Percentiles rank a stretch among this genome's conserved stretches.
phyloP scores from a whole-genome alignment of 2,113 vertebrate species.

The Pitta sordida region DNA sequence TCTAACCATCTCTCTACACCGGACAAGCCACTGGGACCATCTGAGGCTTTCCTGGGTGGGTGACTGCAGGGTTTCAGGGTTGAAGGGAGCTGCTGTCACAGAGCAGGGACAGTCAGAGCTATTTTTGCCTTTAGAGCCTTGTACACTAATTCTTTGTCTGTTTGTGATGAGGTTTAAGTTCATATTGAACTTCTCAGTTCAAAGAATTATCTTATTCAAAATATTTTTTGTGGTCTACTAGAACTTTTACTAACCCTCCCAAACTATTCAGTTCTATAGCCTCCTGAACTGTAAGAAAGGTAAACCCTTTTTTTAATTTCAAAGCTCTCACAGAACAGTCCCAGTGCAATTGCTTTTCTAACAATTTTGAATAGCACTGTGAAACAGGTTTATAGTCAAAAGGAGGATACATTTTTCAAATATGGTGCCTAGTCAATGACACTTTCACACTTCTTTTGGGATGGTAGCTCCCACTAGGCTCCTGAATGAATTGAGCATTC shows the following conservation, averaged over 20 bases:
- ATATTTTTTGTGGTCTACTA: background rate
- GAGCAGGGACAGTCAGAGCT: background rate
- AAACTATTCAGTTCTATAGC: background rate
- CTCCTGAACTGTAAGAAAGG: background rate
- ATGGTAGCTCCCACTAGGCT: background rate
- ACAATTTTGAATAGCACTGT: background rate
- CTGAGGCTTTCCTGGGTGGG: rapidly evolving
- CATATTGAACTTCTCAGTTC: background rate
- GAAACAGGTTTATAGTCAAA: background rate
- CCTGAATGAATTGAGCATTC: background rate
- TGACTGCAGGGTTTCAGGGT: too few species aligned
- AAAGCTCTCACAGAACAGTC: background rate
- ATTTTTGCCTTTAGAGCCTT: background rate
- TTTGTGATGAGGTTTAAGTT: rapidly evolving
- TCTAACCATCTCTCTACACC: too few species aligned
- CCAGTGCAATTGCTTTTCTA: background rate
- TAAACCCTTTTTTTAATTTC: background rate
- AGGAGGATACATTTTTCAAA: background rate
- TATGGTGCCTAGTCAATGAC: background rate
- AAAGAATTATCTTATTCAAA: background rate
- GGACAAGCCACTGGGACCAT: rapidly evolving
- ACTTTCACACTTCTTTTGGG: background rate
- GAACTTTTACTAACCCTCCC: rapidly evolving
- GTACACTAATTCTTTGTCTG: background rate
- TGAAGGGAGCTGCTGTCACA: rapidly evolving